These are phyloP conservation scores for Zosterops hypoxanthus DNA, from an alignment of 2,113 vertebrate species.

Conservation along the genomic window DNA sequence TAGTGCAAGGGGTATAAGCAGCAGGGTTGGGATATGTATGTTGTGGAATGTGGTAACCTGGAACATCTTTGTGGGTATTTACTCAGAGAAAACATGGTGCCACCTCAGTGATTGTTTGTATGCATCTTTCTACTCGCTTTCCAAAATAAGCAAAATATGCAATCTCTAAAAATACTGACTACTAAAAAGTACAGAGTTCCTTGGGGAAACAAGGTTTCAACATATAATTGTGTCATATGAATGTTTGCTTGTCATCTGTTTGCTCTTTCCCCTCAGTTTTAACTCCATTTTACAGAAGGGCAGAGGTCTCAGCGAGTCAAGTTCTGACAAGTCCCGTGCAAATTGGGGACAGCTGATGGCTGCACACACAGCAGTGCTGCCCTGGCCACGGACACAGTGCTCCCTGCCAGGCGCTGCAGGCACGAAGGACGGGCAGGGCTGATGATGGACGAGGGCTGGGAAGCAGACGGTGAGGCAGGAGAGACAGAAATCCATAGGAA, in stretches of 20 bases:
- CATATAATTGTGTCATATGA: not conserved
- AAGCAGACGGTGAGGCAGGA: not conserved
- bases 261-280: constrained; percentile 12
- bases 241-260: not conserved
- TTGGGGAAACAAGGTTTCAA: not conserved
- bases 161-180: not conserved
- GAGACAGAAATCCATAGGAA: constrained; percentile 6
- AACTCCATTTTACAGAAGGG: not conserved
- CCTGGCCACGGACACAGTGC: fast-evolving
- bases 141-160: not conserved
- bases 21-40: not conserved
- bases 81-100: not conserved
- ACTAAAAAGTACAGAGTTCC: not conserved
- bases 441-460: not conserved
- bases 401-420: not conserved
- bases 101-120: not conserved
- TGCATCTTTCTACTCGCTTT: not conserved
- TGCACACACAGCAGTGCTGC: fast-evolving
- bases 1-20: not conserved
- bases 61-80: not conserved
- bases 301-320: not conserved
- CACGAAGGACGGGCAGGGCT: not conserved
- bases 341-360: not conserved
- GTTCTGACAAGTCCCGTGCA: not conserved
- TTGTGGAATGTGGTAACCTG: not conserved